These are phyloP conservation scores for Toxotes jaculatrix DNA, from an alignment of 2,113 vertebrate species.

Conservation along the genomic window DNA sequence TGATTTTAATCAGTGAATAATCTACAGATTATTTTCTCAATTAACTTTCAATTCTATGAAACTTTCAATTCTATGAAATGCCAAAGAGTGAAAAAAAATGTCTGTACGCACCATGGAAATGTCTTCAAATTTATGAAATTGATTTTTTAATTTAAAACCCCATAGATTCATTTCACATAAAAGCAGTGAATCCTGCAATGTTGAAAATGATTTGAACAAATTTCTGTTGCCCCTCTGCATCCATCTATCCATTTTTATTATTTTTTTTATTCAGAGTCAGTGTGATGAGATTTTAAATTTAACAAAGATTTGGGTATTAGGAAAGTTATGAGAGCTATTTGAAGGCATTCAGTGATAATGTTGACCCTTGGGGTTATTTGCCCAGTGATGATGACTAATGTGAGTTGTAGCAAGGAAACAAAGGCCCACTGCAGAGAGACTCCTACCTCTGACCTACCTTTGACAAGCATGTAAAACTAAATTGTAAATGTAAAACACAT, in stretches of 20 bases:
- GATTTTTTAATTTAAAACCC: background rate
- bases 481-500: slow-evolving; percentile 8
- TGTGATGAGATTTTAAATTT: too few relatives aligned
- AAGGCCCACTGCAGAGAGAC: background rate
- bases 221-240: background rate
- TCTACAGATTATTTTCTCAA: background rate
- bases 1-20: background rate
- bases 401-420: too few relatives aligned
- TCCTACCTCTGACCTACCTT: background rate
- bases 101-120: too few relatives aligned
- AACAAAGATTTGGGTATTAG: too few relatives aligned
- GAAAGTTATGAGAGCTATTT: background rate
- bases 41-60: too few relatives aligned
- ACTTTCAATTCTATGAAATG: too few relatives aligned
- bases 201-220: background rate
- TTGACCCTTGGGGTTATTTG: background rate
- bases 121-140: too few relatives aligned
- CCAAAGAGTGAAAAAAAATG: too few relatives aligned
- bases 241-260: too few relatives aligned
- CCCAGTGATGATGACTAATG: background rate
- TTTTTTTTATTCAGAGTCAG: background rate
- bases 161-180: background rate
- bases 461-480: background rate
- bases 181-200: background rate
- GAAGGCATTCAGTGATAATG: background rate